phyloP scores from a whole-genome alignment of 2,888 invertebrate genomes.

The Lasioglossum oenotherae region DNA sequence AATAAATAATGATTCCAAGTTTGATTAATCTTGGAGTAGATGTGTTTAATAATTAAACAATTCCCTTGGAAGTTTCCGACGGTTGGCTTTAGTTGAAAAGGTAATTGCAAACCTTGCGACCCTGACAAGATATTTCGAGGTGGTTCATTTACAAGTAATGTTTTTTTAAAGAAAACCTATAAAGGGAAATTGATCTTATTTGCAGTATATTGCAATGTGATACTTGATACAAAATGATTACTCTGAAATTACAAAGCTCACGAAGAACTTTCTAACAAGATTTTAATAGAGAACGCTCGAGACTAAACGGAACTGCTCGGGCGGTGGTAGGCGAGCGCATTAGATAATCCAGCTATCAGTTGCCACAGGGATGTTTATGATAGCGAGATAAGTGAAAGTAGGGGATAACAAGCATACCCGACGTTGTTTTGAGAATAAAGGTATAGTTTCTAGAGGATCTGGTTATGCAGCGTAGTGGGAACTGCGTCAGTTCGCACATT shows the following conservation, averaged over 20 bases:
- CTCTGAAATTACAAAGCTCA: background rate
- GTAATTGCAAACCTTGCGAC: too few relatives aligned
- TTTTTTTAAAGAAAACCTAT: too few relatives aligned
- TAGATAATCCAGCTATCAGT: background rate
- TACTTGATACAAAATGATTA: too few relatives aligned
- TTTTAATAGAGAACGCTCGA: background rate
- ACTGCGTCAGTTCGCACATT: background rate
- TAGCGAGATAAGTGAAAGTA: background rate
- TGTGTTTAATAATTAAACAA: too few relatives aligned
- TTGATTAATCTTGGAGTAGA: too few relatives aligned
- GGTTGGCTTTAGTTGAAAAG: too few relatives aligned
- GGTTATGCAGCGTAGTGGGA: background rate
- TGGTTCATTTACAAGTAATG: too few relatives aligned
- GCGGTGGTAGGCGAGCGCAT: background rate
- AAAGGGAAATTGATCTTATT: too few relatives aligned
- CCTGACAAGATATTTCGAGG: too few relatives aligned
- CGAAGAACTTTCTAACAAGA: background rate
- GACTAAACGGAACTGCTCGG: background rate
- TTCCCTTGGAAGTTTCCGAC: too few relatives aligned
- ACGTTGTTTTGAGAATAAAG: background rate
- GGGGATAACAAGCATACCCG: background rate
- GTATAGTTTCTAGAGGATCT: background rate
- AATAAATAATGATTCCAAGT: too few relatives aligned
- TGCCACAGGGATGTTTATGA: background rate
- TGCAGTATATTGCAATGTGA: too few relatives aligned